Conservation (phyloP, 2,797 vertebrate genomes). For the Periparus ater region DNA sequence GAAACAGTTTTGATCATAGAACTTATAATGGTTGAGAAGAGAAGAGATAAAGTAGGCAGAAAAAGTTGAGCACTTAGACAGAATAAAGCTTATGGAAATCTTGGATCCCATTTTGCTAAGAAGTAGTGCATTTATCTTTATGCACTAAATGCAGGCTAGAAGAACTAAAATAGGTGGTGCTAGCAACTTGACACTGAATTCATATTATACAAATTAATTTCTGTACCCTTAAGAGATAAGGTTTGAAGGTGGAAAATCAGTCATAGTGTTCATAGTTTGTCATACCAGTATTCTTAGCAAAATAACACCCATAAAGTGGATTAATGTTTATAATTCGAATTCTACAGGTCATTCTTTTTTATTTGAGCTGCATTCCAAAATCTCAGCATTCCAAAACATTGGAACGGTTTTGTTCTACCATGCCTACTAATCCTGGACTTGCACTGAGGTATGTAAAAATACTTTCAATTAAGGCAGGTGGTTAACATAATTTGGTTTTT, state of each 20-base stretch:
- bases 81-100: neutral
- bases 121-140: neutral
- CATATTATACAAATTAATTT: neutral
- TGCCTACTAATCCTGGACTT: slow-evolving; percentile 92
- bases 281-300: neutral
- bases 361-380: slow-evolving; percentile 88
- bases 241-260: neutral
- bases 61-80: neutral
- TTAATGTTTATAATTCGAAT: slow-evolving; percentile 41
- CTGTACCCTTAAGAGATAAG: neutral
- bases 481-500: neutral
- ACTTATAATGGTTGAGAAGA: neutral
- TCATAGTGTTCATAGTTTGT: neutral
- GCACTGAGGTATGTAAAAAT: slow-evolving; percentile 86
- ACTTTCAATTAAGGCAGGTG: neutral
- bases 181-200: neutral
- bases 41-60: neutral
- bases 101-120: neutral
- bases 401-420: slow-evolving; percentile 88
- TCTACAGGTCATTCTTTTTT: slow-evolving; percentile 90
- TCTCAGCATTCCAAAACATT: slow-evolving; percentile 88
- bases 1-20: neutral
- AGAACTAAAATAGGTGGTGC: neutral
- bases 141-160: neutral
- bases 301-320: neutral